These are phyloP conservation scores for Danio albolineatus DNA, from an alignment of 2,797 vertebrate species.

Conservation along the genomic window DNA sequence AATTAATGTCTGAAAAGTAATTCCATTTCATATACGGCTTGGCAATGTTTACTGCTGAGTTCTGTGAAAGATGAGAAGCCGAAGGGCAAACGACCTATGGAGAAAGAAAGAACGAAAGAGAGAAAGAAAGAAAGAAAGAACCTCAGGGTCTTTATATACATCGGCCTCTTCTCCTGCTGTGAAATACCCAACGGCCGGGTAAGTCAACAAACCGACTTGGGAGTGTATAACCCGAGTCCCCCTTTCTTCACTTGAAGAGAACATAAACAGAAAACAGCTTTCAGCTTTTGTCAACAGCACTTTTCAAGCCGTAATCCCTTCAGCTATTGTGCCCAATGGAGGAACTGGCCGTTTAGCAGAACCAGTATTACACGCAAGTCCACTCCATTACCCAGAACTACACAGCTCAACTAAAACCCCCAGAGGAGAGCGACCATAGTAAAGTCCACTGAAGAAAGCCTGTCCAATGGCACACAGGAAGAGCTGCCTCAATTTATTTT, in stretches of 20 bases:
- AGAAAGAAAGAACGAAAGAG: background rate
- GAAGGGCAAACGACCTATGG: conserved; percentile 21
- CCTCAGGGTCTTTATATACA: conserved; percentile 18
- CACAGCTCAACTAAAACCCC: conserved; percentile 53
- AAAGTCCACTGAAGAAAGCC: background rate
- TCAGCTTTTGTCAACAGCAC: conserved; percentile 47
- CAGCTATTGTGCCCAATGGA: conserved; percentile 50
- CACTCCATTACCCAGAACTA: conserved; percentile 49
- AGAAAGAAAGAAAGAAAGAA: background rate
- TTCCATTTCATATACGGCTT: conserved; percentile 1
- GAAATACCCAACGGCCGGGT: conserved; percentile 41
- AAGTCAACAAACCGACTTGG: conserved; percentile 36
- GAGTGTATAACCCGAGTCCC: conserved; percentile 33
- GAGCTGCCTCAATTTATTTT: background rate
- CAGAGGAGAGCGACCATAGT: conserved; percentile 19
- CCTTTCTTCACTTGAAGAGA: conserved; percentile 48
- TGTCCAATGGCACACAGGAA: conserved; percentile 2
- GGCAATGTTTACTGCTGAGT: conserved; percentile 18
- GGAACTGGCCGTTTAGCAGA: conserved; percentile 34
- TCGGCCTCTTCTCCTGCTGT: background rate
- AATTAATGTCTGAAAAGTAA: conserved; percentile 19
- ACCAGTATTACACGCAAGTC: conserved; percentile 47
- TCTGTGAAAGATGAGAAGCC: conserved; percentile 24
- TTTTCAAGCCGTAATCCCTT: conserved; percentile 55
- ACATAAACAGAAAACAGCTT: conserved; percentile 40